Conservation (phyloP, 2,113 vertebrate species). For the Balaeniceps rex region DNA sequence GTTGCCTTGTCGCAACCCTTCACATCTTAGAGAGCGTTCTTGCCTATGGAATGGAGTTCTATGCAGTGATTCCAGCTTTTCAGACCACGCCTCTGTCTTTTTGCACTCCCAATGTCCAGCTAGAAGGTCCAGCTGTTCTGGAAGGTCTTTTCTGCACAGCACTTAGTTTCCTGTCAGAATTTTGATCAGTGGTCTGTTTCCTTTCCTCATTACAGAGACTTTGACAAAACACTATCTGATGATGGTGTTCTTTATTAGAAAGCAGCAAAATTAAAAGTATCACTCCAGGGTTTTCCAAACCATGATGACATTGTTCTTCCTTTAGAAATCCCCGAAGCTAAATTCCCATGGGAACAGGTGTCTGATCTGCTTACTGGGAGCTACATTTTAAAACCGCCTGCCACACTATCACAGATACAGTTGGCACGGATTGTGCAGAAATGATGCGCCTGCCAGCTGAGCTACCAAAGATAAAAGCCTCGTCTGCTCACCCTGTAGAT, state of each 20-base stretch:
- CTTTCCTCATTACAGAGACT: neutral
- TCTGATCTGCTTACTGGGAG: neutral
- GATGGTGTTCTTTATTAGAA: neutral
- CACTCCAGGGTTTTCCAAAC: neutral
- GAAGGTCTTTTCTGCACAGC: neutral
- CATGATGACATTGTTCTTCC: neutral
- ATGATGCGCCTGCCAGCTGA: neutral
- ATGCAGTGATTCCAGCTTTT: neutral
- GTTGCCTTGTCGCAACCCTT: neutral
- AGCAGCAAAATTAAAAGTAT: neutral
- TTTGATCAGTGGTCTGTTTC: neutral
- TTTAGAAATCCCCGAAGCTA: neutral
- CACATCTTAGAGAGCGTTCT: neutral
- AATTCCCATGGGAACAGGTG: neutral
- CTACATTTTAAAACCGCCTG: neutral
- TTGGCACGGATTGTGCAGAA: neutral
- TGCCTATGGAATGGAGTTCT: neutral
- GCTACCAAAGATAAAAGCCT: neutral
- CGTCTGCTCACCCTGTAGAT: neutral
- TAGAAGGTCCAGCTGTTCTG: neutral
- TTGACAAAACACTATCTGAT: neutral
- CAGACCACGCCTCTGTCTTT: neutral
- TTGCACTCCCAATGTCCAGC: neutral
- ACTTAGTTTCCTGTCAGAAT: neutral
- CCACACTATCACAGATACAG: neutral